phyloP scores from a whole-genome alignment of 2,113 vertebrate genomes.

The Scomber japonicus region DNA sequence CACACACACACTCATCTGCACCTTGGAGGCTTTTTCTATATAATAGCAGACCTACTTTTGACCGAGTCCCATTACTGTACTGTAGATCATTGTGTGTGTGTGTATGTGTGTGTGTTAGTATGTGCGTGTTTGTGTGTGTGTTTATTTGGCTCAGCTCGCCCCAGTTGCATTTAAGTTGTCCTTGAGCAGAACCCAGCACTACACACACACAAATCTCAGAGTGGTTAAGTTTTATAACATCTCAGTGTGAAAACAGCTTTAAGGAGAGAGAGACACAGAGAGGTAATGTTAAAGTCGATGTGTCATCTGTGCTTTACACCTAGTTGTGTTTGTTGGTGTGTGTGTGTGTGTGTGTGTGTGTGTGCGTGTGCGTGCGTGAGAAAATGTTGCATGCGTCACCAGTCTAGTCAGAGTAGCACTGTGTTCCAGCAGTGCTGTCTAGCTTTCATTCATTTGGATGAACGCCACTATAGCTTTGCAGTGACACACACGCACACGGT shows the following conservation, averaged over 20 bases:
- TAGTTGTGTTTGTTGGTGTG: too few species aligned
- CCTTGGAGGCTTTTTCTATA: conserved; percentile 55
- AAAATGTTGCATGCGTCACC: neutral
- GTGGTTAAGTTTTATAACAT: conserved; percentile 22
- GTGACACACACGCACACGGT: neutral
- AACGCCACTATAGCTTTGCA: neutral
- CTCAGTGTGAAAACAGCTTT: neutral
- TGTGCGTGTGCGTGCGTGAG: conserved; percentile 15
- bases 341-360: neutral
- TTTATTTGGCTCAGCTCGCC: conserved; percentile 50
- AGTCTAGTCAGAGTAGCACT: neutral
- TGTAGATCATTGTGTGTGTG: conserved; percentile 12
- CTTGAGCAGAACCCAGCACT: conserved; percentile 43
- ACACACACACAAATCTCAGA: conserved; percentile 6
- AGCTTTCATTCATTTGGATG: conserved; percentile 11
- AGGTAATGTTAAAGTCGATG: neutral
- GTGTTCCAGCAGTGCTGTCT: neutral
- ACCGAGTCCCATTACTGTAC: conserved; percentile 54
- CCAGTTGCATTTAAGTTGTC: conserved; percentile 50
- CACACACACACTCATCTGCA: conserved; percentile 22
- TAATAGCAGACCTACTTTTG: conserved; percentile 67
- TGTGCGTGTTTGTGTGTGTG: conserved; percentile 14
- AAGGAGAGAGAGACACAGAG: neutral
- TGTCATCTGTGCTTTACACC: neutral
- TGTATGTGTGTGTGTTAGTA: conserved; percentile 12